Evolutionary conservation across 1,140 invertebrate genomes (phyloP).

Genomic region (Bicyclus anynana): DNA sequence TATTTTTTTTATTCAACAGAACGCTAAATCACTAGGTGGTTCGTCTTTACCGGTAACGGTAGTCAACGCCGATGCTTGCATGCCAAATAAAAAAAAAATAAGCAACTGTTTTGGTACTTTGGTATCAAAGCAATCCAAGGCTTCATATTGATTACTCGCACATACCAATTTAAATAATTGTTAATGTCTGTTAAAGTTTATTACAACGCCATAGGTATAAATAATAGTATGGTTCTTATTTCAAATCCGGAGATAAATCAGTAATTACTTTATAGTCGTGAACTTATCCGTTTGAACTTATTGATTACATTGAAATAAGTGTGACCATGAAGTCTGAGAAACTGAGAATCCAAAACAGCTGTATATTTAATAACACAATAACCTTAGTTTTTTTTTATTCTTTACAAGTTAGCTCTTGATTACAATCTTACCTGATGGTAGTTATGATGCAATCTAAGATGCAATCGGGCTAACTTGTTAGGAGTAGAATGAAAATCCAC

Average conservation of each 20-base stretch:
- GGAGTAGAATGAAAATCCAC: too few relatives aligned
- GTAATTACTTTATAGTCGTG: constrained; percentile 7
- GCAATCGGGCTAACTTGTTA: too few relatives aligned
- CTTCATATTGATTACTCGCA: neutral
- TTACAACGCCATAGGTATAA: neutral
- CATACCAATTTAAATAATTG: neutral
- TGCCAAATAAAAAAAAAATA: too few relatives aligned
- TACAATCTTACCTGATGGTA: too few relatives aligned
- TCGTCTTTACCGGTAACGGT: too few relatives aligned
- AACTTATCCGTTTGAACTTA: constrained; percentile 8
- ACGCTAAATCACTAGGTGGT: too few relatives aligned
- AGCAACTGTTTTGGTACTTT: too few relatives aligned
- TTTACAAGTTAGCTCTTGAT: too few relatives aligned
- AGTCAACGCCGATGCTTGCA: too few relatives aligned
- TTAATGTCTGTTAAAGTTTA: neutral
- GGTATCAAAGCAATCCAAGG: too few relatives aligned
- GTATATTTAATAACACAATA: neutral
- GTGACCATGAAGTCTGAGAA: neutral
- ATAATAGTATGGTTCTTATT: neutral
- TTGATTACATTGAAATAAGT: neutral
- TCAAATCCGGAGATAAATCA: constrained; percentile 1
- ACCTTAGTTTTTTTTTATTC: neutral
- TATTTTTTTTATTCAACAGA: too few relatives aligned
- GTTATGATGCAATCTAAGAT: too few relatives aligned
- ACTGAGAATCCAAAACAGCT: neutral